Base-by-base conservation (phyloP, 2,797 vertebrate species). In the Muscicapa striata region DNA sequence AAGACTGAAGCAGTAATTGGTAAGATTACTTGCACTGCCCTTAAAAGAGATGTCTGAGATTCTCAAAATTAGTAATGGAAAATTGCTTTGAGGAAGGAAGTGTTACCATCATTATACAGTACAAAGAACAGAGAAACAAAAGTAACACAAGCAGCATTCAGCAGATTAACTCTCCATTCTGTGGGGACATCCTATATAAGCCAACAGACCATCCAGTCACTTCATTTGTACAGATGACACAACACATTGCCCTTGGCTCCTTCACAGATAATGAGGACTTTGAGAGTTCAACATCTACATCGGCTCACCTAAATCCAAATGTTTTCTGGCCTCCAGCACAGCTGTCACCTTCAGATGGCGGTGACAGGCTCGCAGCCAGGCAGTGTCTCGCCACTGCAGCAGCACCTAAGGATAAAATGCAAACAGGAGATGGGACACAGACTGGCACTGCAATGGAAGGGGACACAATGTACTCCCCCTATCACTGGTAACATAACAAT, bases 261-360 rank as follows among this genome's bases (percentile, higher is more conserved):
- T 26, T 80, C 24, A 84, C 10, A 93, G 27, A 51, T 16, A 82
- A 26, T 1, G 2, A 66, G 24, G 13, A 24, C 34, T 80, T 21
- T 19, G 15, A 75, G 69, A 83, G 23, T 27, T 84, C 45, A 74
- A 0, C 15, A 41, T n/a, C 22, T 63, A 9, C 22, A 63, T 6
- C 43, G n/a, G 9, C 95, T 97, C 93, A 99, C 99, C 98, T 97
- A 83, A 94, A 46, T 97, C 97, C 87, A 98, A 61, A 55, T 78
- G 95, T 81, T 85, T 93, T 82, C 85, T 98, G 83, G 97, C 98
- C 58, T 95, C 95, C 87, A 58, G 61, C 66, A 98, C 57, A 79
- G 97, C 93, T 73, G 94, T 95, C 48, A 67, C 89, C 95, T 98
- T 97, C 95, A 98, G 98, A 90, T 96, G 96, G 45, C 67, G 97